Evolutionary conservation across 2,113 vertebrate species (phyloP), one percentile per base, ranked within the genome.

Genomic region (Sardina pilchardus): DNA sequence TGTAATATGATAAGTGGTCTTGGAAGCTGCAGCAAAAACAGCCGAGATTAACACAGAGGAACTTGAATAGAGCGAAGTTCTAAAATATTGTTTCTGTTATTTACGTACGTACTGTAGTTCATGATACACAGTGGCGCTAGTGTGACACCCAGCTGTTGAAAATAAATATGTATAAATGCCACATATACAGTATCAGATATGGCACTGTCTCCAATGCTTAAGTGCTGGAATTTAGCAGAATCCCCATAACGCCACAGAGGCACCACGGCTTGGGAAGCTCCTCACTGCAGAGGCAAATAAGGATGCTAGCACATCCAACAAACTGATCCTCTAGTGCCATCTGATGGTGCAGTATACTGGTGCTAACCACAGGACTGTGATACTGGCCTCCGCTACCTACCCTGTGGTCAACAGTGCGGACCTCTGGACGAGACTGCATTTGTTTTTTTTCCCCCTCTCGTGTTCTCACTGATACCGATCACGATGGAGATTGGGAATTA

Each of bases 271-370:
- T 24, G 39, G 39, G 12, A 50, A 16, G 48, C 21, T 1, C 53
- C 21, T 56, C 21, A 24, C 24, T 67, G 59, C 59, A 67, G 59
- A 30, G 59, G 59, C 71, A 78, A 8, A 45, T 43, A 48, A 75
- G 80, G 53, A 78, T 16, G 30, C 36, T 16, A 75, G 30, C 50
- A 84, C 44, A 34, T 43, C 48, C 78, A 47, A 30, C 63, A 88
- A 82, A 85, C 85, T 87, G 84, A 92, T 94, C 92, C 34, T 92
- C 26, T 86, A 94, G 92, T 95, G 96, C 96, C 96, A 95, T 92
- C 96, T 94, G 81, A 94, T 96, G 96, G 95, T 85, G 83, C 43
- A 4, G 26, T 34, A 3, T 0, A 36, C 67, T 9, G 34, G 16
- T 75, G 67, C 67, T 75, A 67, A 12, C 67, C 3, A 10, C 8